phyloP scores from a whole-genome alignment of 1,140 invertebrate species.

The Pteromalus puparum region DNA sequence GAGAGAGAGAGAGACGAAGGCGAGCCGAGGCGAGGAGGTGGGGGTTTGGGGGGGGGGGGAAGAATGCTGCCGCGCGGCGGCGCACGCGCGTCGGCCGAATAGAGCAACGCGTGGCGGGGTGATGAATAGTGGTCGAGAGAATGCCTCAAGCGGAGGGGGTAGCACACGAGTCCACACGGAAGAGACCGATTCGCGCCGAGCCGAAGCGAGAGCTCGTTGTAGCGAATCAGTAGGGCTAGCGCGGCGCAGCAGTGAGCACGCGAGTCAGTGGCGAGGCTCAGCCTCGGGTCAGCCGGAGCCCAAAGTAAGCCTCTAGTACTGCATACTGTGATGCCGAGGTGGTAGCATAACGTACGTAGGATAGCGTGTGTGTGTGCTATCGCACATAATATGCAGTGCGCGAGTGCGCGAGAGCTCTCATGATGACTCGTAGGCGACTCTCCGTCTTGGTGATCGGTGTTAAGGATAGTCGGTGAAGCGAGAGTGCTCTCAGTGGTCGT shows the following conservation, averaged over 20 bases:
- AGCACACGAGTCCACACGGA: conserved; percentile 58
- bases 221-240: conserved; percentile 68
- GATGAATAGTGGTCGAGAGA: conserved; percentile 65
- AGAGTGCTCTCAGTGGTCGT: no score
- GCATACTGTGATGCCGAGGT: no score
- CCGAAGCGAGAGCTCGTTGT: conserved; percentile 56
- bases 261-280: conserved; percentile 1
- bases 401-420: not conserved
- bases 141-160: conserved; percentile 61
- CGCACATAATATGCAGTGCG: no score
- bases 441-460: not conserved
- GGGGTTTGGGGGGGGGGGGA: no score
- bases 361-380: no score
- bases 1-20: not conserved
- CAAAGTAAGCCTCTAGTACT: no score
- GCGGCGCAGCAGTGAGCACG: conserved; percentile 69
- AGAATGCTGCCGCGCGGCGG: no score
- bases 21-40: no score
- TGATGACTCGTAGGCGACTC: not conserved
- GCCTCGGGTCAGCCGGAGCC: conserved; percentile 6
- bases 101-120: conserved; percentile 46
- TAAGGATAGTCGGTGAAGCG: not conserved
- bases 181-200: conserved; percentile 60
- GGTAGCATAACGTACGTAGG: no score
- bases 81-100: not conserved